Evolutionary conservation across 2,113 vertebrate genomes (phyloP).

Genomic region (Dasyurus viverrinus): DNA sequence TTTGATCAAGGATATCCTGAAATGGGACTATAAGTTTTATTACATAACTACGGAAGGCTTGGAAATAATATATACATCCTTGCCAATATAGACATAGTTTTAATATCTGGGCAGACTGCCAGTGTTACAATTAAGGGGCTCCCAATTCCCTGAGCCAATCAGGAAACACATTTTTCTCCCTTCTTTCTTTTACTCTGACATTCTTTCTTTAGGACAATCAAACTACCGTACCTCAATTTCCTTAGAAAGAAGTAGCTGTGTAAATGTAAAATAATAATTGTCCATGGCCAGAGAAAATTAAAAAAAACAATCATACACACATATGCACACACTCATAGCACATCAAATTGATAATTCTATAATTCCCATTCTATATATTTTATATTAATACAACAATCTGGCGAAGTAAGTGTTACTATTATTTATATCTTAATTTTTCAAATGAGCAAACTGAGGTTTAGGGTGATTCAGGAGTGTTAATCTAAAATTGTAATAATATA

Average conservation of each 20-base stretch:
- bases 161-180: conserved; percentile 78
- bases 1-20: conserved; percentile 50
- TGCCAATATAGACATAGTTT: conserved; percentile 58
- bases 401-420: background rate
- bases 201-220: conserved; percentile 79
- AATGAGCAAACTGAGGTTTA: background rate
- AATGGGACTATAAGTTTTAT: conserved; percentile 35
- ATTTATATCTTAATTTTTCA: background rate
- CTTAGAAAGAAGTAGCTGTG: conserved; percentile 62
- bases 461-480: background rate
- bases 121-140: conserved; percentile 77
- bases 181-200: conserved; percentile 70
- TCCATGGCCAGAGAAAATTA: conserved; percentile 65
- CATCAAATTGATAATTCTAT: background rate
- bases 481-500: background rate
- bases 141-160: conserved; percentile 79
- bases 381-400: background rate
- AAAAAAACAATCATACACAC: background rate
- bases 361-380: background rate
- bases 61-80: conserved; percentile 62
- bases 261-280: conserved; percentile 69
- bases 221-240: conserved; percentile 71
- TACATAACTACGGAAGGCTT: conserved; percentile 50
- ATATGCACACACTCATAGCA: background rate
- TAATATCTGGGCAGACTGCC: conserved; percentile 72